Percentiles rank a stretch among this genome's conserved stretches.
Conservation (phyloP, 2,113 vertebrate genomes). For the Tetraodon nigroviridis region DNA sequence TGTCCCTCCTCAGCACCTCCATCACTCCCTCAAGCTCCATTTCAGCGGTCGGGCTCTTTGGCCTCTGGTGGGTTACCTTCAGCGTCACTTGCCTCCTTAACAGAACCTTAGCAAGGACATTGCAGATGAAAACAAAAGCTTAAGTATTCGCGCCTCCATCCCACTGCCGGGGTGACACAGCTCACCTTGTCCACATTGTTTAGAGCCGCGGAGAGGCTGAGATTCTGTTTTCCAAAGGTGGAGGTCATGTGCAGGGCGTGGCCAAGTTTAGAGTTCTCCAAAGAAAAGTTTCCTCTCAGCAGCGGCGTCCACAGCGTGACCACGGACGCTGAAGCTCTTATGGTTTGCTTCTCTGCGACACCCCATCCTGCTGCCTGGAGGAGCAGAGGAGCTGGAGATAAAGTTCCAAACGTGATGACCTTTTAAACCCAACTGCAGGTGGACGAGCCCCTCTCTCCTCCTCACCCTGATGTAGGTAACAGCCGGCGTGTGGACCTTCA, state of each 20-base stretch:
- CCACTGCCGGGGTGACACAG: neutral
- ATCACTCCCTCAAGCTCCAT: conserved; percentile 76
- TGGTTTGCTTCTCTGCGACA: conserved; percentile 61
- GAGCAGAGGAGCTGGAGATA: neutral
- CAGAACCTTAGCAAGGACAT: conserved; percentile 58
- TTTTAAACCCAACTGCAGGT: neutral
- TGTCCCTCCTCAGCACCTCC: conserved; percentile 77
- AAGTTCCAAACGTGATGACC: neutral
- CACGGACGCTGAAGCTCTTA: conserved; percentile 74
- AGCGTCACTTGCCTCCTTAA: conserved; percentile 68
- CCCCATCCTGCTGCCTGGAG: conserved; percentile 72
- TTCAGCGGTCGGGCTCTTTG: conserved; percentile 47
- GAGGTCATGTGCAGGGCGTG: conserved; percentile 74
- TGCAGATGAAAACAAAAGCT: neutral
- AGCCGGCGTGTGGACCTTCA: conserved; percentile 74
- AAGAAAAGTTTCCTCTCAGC: conserved; percentile 70
- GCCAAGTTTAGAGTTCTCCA: conserved; percentile 66
- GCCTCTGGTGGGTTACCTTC: conserved; percentile 58
- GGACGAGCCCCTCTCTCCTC: neutral
- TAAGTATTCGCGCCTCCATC: neutral
- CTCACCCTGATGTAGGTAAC: conserved; percentile 76
- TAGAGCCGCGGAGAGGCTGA: conserved; percentile 75
- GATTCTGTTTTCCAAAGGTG: conserved; percentile 68
- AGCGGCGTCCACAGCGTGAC: conserved; percentile 75
- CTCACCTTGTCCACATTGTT: conserved; percentile 69